These are phyloP conservation scores for Dryas iulia DNA, from an alignment of 1,140 invertebrate genomes.

Conservation along the genomic window DNA sequence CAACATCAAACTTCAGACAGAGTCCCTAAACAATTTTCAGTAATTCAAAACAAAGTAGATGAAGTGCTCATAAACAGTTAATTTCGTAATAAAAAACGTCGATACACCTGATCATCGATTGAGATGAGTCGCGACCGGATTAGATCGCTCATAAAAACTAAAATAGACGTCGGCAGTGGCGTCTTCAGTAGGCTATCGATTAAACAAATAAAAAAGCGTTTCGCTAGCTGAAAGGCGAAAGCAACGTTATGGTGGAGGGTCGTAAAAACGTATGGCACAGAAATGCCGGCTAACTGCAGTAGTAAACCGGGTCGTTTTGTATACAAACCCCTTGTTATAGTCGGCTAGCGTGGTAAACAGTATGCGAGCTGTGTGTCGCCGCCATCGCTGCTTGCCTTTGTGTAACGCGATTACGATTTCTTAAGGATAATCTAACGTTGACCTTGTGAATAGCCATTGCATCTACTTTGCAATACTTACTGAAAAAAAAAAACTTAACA, in stretches of 20 bases:
- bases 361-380: constrained; percentile 66
- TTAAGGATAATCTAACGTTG: constrained; percentile 49
- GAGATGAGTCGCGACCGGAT: constrained; percentile 55
- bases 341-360: constrained; percentile 66
- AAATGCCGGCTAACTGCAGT: constrained; percentile 72
- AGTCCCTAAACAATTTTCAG: constrained; percentile 56
- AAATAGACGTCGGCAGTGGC: constrained; percentile 66
- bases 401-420: constrained; percentile 56
- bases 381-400: constrained; percentile 69
- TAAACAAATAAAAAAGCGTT: constrained; percentile 78
- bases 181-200: constrained; percentile 75
- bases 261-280: constrained; percentile 77
- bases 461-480: background rate
- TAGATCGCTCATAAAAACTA: constrained; percentile 62
- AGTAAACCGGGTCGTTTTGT: constrained; percentile 74
- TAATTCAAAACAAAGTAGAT: constrained; percentile 69
- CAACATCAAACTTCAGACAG: constrained; percentile 62
- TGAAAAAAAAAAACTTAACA: background rate
- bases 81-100: constrained; percentile 71
- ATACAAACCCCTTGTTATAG: constrained; percentile 75
- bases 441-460: constrained; percentile 14
- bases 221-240: constrained; percentile 72
- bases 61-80: constrained; percentile 74
- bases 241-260: constrained; percentile 69
- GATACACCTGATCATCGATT: constrained; percentile 71